Evolutionary conservation across 1,140 invertebrate genomes (phyloP).

Genomic region (Drosophila mojavensis): DNA sequence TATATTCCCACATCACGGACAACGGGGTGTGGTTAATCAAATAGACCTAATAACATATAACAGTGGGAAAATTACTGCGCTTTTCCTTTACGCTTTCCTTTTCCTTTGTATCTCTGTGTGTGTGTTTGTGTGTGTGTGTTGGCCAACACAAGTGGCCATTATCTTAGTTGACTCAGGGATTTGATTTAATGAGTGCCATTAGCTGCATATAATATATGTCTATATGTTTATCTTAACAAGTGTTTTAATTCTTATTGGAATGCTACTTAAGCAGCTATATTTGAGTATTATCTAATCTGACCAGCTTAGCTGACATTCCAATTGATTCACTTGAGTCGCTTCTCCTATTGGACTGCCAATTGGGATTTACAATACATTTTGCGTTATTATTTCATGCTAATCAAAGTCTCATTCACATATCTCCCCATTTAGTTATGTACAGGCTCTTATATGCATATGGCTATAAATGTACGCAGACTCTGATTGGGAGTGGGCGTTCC

Average conservation of each 20-base stretch:
- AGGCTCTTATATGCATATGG: constrained; percentile 5
- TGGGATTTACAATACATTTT: neutral
- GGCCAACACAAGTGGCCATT: constrained; percentile 42
- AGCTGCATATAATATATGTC: constrained; percentile 10
- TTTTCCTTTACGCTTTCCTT: constrained; percentile 1
- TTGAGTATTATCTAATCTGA: neutral
- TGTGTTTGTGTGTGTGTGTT: constrained; percentile 3
- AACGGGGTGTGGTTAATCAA: constrained; percentile 64
- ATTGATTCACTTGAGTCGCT: neutral
- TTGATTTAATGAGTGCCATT: constrained; percentile 25
- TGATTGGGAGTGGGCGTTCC: constrained; percentile 14
- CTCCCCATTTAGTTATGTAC: neutral
- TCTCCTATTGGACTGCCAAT: neutral
- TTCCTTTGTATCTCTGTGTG: neutral
- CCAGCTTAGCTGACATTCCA: neutral
- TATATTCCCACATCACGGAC: constrained; percentile 44
- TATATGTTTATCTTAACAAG: neutral
- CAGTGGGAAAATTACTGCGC: constrained; percentile 20
- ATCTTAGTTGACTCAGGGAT: constrained; percentile 42
- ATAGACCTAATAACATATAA: constrained; percentile 45
- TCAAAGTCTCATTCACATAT: neutral
- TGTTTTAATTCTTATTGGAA: neutral
- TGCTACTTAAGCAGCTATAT: neutral
- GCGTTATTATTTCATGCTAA: neutral
- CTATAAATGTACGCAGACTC: constrained; percentile 1